These are phyloP conservation scores for Burhinus bistriatus DNA, from an alignment of 2,113 vertebrate species.

Conservation along the genomic window DNA sequence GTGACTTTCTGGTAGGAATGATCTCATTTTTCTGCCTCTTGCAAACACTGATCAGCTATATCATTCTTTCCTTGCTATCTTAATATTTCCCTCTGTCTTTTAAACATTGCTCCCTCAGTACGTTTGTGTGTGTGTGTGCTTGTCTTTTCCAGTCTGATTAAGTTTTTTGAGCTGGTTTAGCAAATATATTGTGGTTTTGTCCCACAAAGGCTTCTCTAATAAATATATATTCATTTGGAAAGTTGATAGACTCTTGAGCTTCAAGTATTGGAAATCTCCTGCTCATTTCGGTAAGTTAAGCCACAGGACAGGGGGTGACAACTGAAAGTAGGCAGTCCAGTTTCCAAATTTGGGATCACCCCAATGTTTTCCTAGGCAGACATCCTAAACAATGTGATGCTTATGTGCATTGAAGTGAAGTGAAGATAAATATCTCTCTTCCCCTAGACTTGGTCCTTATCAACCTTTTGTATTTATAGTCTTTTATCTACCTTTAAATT, in stretches of 20 bases:
- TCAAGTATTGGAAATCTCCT: not conserved
- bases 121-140: not conserved
- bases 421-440: not conserved
- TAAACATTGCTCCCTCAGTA: not conserved
- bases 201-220: not conserved
- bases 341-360: not conserved
- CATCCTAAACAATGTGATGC: not conserved
- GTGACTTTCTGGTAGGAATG: not conserved
- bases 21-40: not conserved
- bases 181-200: not conserved
- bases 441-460: not conserved
- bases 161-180: not conserved
- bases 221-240: not conserved
- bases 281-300: not conserved
- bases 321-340: fast-evolving
- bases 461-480: not conserved
- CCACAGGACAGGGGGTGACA: not conserved
- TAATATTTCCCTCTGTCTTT: not conserved
- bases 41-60: not conserved
- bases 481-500: not conserved
- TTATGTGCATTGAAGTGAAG: not conserved
- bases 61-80: not conserved
- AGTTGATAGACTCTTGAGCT: not conserved
- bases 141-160: not conserved
- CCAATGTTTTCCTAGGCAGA: not conserved